Evolutionary conservation across 2,888 invertebrate genomes (phyloP).

Genomic region (Drosophila meridiana): DNA sequence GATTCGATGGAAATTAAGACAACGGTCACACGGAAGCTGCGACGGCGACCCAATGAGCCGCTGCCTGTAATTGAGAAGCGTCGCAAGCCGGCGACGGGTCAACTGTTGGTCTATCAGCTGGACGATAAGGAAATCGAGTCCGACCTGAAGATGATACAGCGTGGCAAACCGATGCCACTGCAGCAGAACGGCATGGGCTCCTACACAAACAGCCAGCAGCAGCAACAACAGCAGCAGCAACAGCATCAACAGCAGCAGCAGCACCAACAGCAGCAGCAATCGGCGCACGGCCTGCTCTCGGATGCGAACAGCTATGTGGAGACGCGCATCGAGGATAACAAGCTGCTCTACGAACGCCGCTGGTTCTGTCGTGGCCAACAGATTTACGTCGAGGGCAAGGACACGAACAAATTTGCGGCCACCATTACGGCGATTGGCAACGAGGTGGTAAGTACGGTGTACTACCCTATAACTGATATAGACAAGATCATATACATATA

Average conservation of each 20-base stretch:
- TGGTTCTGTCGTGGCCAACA: slow-evolving; percentile 98
- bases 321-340: slow-evolving; percentile 97
- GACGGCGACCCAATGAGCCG: slow-evolving; percentile 97
- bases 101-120: slow-evolving; percentile 93
- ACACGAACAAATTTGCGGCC: slow-evolving; percentile 93
- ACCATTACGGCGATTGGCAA: slow-evolving; percentile 96
- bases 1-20: slow-evolving; percentile 97
- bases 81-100: slow-evolving; percentile 92
- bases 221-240: slow-evolving; percentile 53
- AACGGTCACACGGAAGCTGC: slow-evolving; percentile 96
- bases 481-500: too few relatives aligned
- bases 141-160: slow-evolving; percentile 92
- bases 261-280: neutral
- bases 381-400: slow-evolving; percentile 95
- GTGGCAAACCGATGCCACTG: slow-evolving; percentile 87
- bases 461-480: too few relatives aligned
- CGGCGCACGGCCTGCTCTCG: slow-evolving; percentile 66
- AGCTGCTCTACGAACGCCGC: slow-evolving; percentile 95
- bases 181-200: slow-evolving; percentile 84
- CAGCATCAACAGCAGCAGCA: slow-evolving; percentile 29
- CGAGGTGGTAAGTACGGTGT: slow-evolving; percentile 93
- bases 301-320: slow-evolving; percentile 88
- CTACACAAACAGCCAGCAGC: slow-evolving; percentile 68
- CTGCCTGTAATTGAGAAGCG: slow-evolving; percentile 94
- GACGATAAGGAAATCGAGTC: slow-evolving; percentile 95